phyloP scores from a whole-genome alignment of 2,113 vertebrate genomes.

The Charina bottae region DNA sequence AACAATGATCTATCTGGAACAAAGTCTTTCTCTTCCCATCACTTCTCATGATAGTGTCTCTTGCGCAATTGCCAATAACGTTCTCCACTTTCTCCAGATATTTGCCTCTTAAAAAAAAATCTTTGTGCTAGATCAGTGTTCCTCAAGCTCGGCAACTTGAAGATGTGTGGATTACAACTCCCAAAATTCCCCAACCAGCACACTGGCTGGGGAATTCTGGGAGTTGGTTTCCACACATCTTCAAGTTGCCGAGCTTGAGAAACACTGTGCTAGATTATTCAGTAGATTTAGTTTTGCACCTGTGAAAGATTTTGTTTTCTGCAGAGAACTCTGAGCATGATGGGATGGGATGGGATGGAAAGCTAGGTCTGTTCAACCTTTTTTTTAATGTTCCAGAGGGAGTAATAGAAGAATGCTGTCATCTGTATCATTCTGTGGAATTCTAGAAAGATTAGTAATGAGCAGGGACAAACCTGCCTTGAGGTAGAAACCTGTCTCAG shows the following conservation, averaged over 20 bases:
- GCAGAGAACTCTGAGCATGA: background rate
- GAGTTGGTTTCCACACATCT: background rate
- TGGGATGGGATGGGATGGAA: too few relatives aligned
- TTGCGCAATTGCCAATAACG: background rate
- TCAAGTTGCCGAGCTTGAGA: background rate
- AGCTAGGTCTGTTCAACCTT: background rate
- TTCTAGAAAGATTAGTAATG: background rate
- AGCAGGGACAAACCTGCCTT: background rate
- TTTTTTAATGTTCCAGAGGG: background rate
- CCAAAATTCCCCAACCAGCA: background rate
- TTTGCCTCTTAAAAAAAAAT: background rate
- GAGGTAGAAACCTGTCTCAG: background rate
- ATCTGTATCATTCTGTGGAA: background rate
- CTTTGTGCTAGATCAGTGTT: background rate
- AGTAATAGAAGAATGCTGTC: background rate
- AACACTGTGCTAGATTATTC: background rate
- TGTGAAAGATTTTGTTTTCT: background rate
- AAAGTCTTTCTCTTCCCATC: background rate
- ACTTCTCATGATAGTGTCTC: background rate
- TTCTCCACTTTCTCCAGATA: background rate
- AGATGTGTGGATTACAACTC: background rate
- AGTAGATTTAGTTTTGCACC: background rate
- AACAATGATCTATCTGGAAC: background rate
- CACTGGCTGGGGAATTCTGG: background rate
- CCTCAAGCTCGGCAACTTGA: background rate